Evolutionary conservation across 2,797 vertebrate genomes (phyloP), one percentile per base, ranked within the genome.

Genomic region (Menidia menidia): DNA sequence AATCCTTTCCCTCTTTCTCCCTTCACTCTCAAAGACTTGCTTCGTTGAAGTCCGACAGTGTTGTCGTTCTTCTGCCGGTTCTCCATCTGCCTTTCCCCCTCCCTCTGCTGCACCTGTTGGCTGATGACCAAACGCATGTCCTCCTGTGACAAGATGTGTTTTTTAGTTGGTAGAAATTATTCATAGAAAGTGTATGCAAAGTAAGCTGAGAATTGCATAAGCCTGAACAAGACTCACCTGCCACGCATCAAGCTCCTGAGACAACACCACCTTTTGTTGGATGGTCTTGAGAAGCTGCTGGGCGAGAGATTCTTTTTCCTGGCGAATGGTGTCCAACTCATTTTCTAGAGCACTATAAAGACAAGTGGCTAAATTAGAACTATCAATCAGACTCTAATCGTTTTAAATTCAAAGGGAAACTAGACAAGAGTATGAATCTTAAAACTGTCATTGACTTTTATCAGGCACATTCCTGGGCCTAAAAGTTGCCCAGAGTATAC

Each of bases 271-370:
- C 86, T 95, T 95, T 70, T 95, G 94, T 83, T 90, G 77, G 83
- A 95, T 94, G 48, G 94, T 95, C 84, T 94, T 94, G 60, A 95
- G 86, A 56, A 95, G 94, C 87, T 95, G 94, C 71, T 94, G 92
- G 58, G 89, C 94, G 10, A 95, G 90, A 0, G 89, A 82, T n/a
- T 95, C 94, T 64, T 94, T 94, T 77, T 95, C 94, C 60, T 92
- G 89, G 0, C 55, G 74, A 30, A 89, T 85, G 1, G 31, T 72
- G 16, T 63, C 42, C 51, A 94, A 15, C 56, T 94, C 92, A 6
- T 73, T 87, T 80, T 94, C 93, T 58, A 95, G 77, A 25, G 44
- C 82, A 50, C 94, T 94, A 65, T 1, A 57, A 45, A n/a, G 19
- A 14, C 1, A 62, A 12, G 32, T 11, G 6, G 62, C 25, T 25